Percentiles rank a stretch among this genome's conserved stretches.
These are phyloP conservation scores for Mesorhabditis belari DNA, from an alignment of 2,888 invertebrate species.

Conservation along the genomic window DNA sequence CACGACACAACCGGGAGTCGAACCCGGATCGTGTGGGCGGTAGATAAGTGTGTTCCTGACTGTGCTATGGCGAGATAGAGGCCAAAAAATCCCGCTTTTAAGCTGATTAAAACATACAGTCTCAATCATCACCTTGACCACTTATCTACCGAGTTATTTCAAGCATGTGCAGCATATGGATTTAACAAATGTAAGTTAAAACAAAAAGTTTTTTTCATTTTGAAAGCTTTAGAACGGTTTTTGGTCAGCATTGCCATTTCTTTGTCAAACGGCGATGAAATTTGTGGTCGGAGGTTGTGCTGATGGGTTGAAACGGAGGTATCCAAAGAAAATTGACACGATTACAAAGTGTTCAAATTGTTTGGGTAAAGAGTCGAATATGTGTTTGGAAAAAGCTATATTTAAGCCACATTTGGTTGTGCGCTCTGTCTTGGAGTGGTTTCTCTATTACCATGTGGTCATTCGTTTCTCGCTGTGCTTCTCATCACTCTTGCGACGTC, in stretches of 20 bases:
- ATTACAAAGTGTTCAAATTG: neutral
- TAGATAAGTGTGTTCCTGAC: no score
- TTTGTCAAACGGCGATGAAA: neutral
- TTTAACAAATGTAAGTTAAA: neutral
- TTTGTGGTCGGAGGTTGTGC: neutral
- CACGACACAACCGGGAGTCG: no score
- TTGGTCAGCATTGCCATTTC: neutral
- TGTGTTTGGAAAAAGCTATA: neutral
- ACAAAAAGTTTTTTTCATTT: neutral
- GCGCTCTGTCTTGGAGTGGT: neutral
- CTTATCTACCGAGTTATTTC: neutral
- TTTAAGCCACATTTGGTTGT: neutral
- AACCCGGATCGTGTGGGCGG: no score
- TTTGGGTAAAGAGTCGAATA: neutral
- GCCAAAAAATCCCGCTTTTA: no score
- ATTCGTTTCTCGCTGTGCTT: neutral
- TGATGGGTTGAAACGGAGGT: neutral
- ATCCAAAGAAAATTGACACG: neutral
- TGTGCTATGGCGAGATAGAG: no score
- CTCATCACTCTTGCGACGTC: neutral
- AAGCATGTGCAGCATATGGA: neutral
- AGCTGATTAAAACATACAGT: no score
- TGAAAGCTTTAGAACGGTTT: neutral
- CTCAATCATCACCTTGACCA: neutral
- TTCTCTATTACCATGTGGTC: neutral